These are phyloP conservation scores for Corythornis vintsioides DNA, from an alignment of 2,113 vertebrate species.

Conservation along the genomic window DNA sequence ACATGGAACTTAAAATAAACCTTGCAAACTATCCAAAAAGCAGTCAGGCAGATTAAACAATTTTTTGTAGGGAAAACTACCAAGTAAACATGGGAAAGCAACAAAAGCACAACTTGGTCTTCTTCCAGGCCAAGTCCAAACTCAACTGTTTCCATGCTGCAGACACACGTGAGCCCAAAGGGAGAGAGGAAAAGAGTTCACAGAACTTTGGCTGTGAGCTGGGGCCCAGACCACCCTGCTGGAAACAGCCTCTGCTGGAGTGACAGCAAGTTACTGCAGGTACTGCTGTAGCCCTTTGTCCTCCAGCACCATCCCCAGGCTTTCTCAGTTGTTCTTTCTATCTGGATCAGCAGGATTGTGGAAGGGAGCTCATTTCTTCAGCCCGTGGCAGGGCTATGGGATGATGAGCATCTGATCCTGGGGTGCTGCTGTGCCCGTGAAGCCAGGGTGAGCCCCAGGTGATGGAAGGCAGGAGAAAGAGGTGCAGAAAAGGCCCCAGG, in stretches of 20 bases:
- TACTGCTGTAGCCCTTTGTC: not conserved
- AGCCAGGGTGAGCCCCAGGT: not conserved
- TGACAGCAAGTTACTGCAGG: not conserved
- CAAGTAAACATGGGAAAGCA: constrained; percentile 8
- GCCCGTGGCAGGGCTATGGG: not conserved
- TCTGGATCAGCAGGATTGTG: not conserved
- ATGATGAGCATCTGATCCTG: not conserved
- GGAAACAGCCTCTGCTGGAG: not conserved
- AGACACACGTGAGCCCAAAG: not conserved
- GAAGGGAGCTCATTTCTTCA: not conserved
- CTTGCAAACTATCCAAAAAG: not conserved
- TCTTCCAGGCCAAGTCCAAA: not conserved
- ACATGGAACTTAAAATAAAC: not conserved
- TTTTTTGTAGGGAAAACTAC: not conserved
- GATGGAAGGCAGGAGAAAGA: not conserved
- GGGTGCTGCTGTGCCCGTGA: not conserved
- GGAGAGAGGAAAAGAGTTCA: not conserved
- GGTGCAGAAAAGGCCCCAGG: not conserved
- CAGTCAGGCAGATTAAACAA: not conserved
- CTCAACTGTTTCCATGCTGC: not conserved
- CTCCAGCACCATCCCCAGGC: not conserved
- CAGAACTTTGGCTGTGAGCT: not conserved
- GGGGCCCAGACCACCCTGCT: not conserved
- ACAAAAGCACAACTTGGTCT: not conserved
- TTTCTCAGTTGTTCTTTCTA: not conserved